These are phyloP conservation scores for Tragelaphus imberbis DNA, from an alignment of 2,113 vertebrate genomes.

Conservation along the genomic window DNA sequence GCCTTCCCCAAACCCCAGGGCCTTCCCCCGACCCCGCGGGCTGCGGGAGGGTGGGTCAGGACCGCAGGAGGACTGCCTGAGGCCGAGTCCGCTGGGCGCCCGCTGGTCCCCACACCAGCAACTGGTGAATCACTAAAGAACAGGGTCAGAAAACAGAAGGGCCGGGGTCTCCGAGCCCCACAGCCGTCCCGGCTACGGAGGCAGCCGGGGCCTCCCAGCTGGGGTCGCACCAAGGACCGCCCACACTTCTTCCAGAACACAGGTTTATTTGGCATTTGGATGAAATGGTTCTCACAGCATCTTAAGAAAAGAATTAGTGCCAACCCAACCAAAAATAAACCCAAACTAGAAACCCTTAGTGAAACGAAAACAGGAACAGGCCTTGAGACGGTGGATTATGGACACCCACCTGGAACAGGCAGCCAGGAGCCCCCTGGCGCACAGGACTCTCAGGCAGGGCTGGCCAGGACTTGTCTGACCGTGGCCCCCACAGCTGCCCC, in stretches of 20 bases:
- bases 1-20: not conserved
- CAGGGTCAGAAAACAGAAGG: too few species aligned
- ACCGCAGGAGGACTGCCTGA: not conserved
- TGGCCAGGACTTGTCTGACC: not conserved
- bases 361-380: conserved; percentile 70
- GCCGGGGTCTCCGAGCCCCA: not conserved
- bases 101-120: not conserved
- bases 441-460: not conserved
- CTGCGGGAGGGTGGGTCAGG: not conserved
- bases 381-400: conserved; percentile 78
- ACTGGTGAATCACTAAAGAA: not conserved
- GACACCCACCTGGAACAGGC: conserved; percentile 80
- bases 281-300: conserved; percentile 92
- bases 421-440: not conserved
- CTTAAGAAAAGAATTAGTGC: conserved; percentile 82
- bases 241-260: conserved; percentile 80
- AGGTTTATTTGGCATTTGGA: conserved; percentile 97
- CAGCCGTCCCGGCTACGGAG: not conserved
- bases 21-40: not conserved
- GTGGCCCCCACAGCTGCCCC: not conserved
- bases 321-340: conserved; percentile 77
- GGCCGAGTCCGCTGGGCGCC: not conserved
- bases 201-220: not conserved
- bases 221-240: not conserved
- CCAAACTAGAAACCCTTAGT: conserved; percentile 74